These are phyloP conservation scores for Alsophila aescularia DNA, from an alignment of 2,888 invertebrate species.

Conservation along the genomic window DNA sequence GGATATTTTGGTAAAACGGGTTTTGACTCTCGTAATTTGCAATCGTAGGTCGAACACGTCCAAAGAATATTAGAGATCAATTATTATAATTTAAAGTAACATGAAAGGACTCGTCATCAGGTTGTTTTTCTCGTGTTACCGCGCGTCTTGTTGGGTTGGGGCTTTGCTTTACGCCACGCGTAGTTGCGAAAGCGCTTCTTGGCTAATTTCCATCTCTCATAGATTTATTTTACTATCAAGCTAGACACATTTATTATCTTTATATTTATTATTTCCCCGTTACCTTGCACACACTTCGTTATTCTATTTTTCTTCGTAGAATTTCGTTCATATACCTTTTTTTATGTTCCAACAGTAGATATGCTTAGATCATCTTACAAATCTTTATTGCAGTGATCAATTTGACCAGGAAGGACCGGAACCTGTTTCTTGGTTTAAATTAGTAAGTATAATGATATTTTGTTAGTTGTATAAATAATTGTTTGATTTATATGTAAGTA, in stretches of 20 bases:
- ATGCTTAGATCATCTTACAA: constrained; percentile 18
- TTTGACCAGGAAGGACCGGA: constrained; percentile 49
- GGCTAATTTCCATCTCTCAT: constrained; percentile 10
- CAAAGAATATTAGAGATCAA: too few species aligned
- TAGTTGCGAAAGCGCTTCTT: constrained; percentile 11
- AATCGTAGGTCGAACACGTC: too few species aligned
- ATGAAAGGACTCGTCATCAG: too few species aligned
- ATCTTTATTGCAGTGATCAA: constrained; percentile 57
- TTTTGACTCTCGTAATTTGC: too few species aligned
- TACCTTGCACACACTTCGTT: not conserved
- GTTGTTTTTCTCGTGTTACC: not conserved
- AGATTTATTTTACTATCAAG: not conserved
- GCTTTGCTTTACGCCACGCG: constrained; percentile 12
- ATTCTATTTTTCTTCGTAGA: not conserved
- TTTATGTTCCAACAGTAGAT: constrained; percentile 8
- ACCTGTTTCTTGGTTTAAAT: constrained; percentile 54
- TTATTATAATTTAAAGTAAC: too few species aligned
- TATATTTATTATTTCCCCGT: not conserved
- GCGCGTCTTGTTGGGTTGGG: not conserved
- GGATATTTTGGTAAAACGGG: too few species aligned
- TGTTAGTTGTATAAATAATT: not conserved
- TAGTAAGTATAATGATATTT: constrained; percentile 62
- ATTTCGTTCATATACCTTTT: not conserved
- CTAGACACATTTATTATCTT: not conserved
- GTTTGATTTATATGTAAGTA: not conserved